phyloP scores from a whole-genome alignment of 2,113 vertebrate genomes.

The Cairina moschata region DNA sequence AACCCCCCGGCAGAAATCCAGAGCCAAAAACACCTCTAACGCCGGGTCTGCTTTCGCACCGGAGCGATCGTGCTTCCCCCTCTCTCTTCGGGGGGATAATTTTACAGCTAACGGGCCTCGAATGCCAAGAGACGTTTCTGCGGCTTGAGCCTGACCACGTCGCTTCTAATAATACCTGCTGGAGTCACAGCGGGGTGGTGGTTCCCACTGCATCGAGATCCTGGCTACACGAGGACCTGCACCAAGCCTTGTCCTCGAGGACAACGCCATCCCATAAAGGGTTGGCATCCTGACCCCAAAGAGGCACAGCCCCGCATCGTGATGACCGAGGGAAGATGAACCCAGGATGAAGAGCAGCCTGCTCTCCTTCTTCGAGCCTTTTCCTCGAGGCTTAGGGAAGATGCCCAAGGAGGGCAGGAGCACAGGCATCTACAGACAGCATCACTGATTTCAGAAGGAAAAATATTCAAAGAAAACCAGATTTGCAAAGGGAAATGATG shows the following conservation, averaged over 20 bases:
- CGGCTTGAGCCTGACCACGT: neutral
- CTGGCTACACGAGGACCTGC: neutral
- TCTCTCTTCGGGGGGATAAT: neutral
- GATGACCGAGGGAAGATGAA: neutral
- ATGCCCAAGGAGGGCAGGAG: neutral
- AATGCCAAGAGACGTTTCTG: neutral
- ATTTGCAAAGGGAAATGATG: neutral
- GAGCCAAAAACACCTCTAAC: neutral
- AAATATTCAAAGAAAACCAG: neutral
- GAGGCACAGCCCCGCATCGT: neutral
- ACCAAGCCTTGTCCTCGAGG: neutral
- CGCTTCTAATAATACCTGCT: neutral
- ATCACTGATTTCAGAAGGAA: neutral
- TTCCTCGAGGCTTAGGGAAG: neutral
- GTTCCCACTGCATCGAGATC: neutral
- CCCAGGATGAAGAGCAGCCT: neutral
- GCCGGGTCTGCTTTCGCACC: neutral
- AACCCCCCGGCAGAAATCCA: neutral
- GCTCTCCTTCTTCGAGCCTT: no score
- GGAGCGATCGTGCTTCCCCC: neutral
- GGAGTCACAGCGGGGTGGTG: neutral
- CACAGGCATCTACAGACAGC: neutral
- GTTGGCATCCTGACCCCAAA: neutral
- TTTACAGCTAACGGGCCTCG: neutral
- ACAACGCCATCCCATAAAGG: accelerated